phyloP scores from a whole-genome alignment of 2,113 vertebrate genomes.

The Pseudonaja textilis region DNA sequence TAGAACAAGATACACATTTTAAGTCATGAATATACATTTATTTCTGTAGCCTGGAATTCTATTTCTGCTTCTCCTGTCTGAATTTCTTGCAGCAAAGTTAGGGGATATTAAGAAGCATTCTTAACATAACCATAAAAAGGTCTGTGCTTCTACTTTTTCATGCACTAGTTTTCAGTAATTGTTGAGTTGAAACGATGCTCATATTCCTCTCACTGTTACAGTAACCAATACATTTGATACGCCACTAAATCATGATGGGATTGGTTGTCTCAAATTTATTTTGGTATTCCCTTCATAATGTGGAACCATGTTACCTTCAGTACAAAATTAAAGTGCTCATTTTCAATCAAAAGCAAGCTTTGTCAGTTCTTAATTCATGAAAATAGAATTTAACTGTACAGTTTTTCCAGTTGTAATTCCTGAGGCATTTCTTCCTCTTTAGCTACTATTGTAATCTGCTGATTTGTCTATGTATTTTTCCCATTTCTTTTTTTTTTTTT shows the following conservation, averaged over 20 bases:
- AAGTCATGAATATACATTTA: not conserved
- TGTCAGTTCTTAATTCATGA: not conserved
- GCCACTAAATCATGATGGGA: constrained; percentile 37
- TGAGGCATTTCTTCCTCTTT: constrained; percentile 1
- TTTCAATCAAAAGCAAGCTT: constrained; percentile 32
- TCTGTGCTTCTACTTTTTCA: constrained; percentile 2
- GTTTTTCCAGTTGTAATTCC: not conserved
- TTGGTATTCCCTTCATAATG: constrained; percentile 26
- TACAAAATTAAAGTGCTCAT: constrained; percentile 29
- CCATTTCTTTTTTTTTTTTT: not conserved
- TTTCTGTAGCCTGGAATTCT: not conserved
- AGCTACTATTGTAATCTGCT: not conserved
- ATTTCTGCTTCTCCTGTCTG: not conserved
- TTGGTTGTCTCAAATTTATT: constrained; percentile 27
- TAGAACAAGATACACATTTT: not conserved
- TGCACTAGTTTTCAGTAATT: constrained; percentile 30
- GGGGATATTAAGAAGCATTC: not conserved
- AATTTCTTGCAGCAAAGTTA: not conserved
- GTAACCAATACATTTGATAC: constrained; percentile 45
- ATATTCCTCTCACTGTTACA: constrained; percentile 18
- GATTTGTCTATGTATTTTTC: not conserved
- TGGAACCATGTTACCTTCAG: constrained; percentile 38
- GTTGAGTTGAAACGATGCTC: constrained; percentile 38
- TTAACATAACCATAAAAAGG: not conserved
- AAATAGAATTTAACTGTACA: constrained; percentile 10